A percentile compares a stretch with the other conserved stretches of the same genome.
Evolutionary conservation across 2,888 invertebrate species (phyloP).

Genomic region (Cremastinae sp.): DNA sequence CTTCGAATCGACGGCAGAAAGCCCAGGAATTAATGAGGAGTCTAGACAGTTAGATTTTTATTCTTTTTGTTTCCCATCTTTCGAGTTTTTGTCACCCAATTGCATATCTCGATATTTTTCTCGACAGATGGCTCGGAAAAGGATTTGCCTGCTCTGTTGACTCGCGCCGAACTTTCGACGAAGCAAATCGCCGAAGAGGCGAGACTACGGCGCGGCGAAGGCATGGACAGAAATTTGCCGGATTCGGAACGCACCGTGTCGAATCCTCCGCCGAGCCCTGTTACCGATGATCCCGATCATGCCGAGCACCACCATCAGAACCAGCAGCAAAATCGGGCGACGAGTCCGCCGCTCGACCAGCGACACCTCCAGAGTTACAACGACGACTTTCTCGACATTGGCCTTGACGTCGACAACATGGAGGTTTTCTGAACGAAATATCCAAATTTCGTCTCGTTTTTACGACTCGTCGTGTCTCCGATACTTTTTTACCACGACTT

Average conservation of each 20-base stretch:
- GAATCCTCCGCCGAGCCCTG: constrained; percentile 92
- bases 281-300: constrained; percentile 84
- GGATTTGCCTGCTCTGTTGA: constrained; percentile 85
- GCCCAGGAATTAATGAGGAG: constrained; percentile 84
- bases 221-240: constrained; percentile 75
- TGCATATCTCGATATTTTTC: not conserved
- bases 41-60: constrained; percentile 73
- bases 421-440: constrained; percentile 84
- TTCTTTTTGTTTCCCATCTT: constrained; percentile 11
- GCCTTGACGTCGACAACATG: constrained; percentile 86
- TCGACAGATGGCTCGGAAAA: constrained; percentile 81
- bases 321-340: constrained; percentile 23
- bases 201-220: constrained; percentile 79
- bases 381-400: constrained; percentile 88
- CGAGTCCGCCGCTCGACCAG: constrained; percentile 69
- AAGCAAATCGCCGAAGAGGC: constrained; percentile 82
- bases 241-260: constrained; percentile 82
- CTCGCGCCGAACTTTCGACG: constrained; percentile 84
- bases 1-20: constrained; percentile 84
- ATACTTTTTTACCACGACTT: constrained; percentile 8
- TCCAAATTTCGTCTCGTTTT: not conserved
- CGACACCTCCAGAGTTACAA: constrained; percentile 82
- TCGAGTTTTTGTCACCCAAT: not conserved
- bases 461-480: not conserved
- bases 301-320: constrained; percentile 68